Base-by-base conservation (phyloP, 2,113 vertebrate genomes). In the Leuciscus idus region DNA sequence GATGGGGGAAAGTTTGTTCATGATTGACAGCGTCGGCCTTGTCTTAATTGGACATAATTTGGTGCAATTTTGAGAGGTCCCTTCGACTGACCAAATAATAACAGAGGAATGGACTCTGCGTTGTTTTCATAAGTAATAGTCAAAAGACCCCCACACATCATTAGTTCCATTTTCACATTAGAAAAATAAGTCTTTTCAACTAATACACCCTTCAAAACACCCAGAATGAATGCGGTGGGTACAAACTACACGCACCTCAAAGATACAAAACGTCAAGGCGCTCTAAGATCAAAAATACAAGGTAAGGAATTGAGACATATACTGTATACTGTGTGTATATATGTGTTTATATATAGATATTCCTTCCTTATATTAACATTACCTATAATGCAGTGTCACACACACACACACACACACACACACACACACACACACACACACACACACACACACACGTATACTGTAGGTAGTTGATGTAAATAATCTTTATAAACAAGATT, bases 21-120 rank as follows among this genome's bases (percentile, higher is more conserved):
- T 92, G 96, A 98, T 96, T 97, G 97, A 96, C 96, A 96, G 94
- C 94, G 93, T 95, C 96, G 97, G 97, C 97, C 97, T 98, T 97
- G 97, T 95, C 97, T 98, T 98, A 98, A 98, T 98, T 97, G 96
- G 95, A 95, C 95, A 96, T 98, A 98, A 98, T 98, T 89, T 98
- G 96, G 94, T 94, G 95, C 96, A 98, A 97, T 97, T 97, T 96
- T 95, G 95, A 95, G 92, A 92, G 93, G 93, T 93, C 93, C 94
- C 92, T 91, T 13, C 87, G 93, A 95, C 92, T 93, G 93, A 94
- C 94, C 94, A 94, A 95, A 95, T 95, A 95, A 95, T 95, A 95
- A 94, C 94, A 95, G 91, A 92, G 92, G 94, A 93, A 94, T 94
- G 94, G 93, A 93, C 93, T 94, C 91, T 88, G 93, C 91, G 91